Conservation (phyloP, 2,888 invertebrate species). For the Tanytarsus gracilentus region DNA sequence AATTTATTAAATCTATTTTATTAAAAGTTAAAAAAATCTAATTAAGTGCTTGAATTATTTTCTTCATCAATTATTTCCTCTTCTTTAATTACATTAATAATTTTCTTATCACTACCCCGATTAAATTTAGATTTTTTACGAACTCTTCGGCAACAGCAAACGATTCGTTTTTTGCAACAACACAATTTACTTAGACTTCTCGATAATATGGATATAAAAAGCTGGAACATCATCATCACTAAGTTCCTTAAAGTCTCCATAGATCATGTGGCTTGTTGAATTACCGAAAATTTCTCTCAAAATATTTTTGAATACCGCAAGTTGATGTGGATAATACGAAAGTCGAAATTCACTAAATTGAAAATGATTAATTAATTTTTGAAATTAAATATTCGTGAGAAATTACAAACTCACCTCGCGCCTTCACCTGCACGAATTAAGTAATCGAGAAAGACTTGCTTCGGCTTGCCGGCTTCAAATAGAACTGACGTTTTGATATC, state of each 20-base stretch:
- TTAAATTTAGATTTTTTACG: slow-evolving; percentile 6
- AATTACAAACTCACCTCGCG: slow-evolving; percentile 31
- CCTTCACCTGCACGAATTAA: slow-evolving; percentile 53
- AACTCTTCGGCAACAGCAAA: not conserved
- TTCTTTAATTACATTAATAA: too few species aligned
- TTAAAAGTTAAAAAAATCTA: too few species aligned
- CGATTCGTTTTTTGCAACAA: not conserved
- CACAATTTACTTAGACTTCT: slow-evolving; percentile 46
- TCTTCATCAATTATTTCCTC: too few species aligned
- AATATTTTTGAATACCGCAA: slow-evolving; percentile 62
- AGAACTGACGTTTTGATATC: slow-evolving; percentile 80
- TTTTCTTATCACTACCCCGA: not conserved
- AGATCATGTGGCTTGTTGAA: slow-evolving; percentile 58
- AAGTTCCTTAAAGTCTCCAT: slow-evolving; percentile 70
- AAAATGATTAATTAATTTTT: too few species aligned
- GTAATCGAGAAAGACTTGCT: slow-evolving; percentile 75
- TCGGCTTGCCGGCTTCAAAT: slow-evolving; percentile 65
- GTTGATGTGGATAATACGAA: slow-evolving; percentile 78
- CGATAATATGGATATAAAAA: slow-evolving; percentile 77
- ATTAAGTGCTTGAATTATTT: too few species aligned
- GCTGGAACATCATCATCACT: slow-evolving; percentile 54
- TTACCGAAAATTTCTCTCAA: slow-evolving; percentile 60
- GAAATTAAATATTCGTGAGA: not conserved
- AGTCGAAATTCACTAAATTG: slow-evolving; percentile 74
- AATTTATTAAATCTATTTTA: too few species aligned